Conservation (phyloP, 2,888 invertebrate genomes). For the Cynaeus angustus region DNA sequence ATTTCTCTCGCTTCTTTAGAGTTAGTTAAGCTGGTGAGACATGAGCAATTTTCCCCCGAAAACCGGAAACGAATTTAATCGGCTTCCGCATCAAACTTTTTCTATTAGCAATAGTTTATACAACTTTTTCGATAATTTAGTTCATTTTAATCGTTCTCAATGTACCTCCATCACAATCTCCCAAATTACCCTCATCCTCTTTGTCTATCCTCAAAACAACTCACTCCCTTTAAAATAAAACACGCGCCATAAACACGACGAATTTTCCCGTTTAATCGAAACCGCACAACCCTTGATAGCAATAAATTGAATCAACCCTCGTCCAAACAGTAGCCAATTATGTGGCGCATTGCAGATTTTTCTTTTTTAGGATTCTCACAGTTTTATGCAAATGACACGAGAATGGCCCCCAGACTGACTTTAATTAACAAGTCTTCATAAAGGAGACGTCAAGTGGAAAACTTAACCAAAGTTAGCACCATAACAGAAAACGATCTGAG, state of each 20-base stretch:
- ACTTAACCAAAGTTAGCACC: conserved; percentile 2
- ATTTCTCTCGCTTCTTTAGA: no score
- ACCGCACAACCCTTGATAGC: conserved; percentile 6
- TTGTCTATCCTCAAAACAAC: not conserved
- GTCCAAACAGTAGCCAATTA: not conserved
- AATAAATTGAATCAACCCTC: not conserved
- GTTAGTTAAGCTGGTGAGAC: no score
- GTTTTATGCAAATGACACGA: conserved; percentile 13
- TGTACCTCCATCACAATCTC: no score
- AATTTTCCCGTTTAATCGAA: conserved; percentile 7
- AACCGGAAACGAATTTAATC: no score
- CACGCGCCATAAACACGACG: not conserved
- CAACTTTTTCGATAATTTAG: no score
- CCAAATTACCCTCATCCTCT: no score
- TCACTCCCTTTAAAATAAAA: not conserved
- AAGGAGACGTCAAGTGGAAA: conserved; percentile 20
- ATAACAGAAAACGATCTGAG: conserved; percentile 1
- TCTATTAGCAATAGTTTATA: no score
- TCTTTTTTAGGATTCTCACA: not conserved
- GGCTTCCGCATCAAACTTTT: no score
- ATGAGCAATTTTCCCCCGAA: no score
- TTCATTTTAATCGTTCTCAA: no score
- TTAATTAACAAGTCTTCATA: conserved; percentile 38
- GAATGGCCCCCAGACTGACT: not conserved
- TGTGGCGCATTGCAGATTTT: conserved; percentile 5